Conservation (phyloP, 2,888 invertebrate species). For the Trichogramma evanescens region DNA sequence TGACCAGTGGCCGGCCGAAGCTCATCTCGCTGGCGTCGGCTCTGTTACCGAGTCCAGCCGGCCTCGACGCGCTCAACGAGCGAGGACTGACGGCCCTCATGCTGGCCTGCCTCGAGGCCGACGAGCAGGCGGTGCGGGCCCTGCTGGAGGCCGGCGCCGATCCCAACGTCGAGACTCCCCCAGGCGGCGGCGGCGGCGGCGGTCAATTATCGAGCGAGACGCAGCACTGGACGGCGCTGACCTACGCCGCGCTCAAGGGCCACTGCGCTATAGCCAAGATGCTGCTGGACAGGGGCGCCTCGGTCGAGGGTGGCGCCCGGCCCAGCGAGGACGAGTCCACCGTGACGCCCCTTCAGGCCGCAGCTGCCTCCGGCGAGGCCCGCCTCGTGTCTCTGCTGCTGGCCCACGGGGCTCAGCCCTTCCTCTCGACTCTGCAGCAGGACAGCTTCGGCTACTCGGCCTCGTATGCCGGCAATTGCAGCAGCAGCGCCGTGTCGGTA, state of each 20-base stretch:
- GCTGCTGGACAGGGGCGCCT: conserved; percentile 71
- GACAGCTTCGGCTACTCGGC: conserved; percentile 81
- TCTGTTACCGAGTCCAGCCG: conserved; percentile 65
- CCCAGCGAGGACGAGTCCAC: conserved; percentile 79
- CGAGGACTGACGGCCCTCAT: conserved; percentile 76
- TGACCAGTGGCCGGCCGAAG: conserved; percentile 73
- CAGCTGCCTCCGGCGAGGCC: conserved; percentile 72
- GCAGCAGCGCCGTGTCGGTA: conserved; percentile 78
- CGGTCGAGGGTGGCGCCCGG: conserved; percentile 79
- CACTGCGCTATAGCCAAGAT: conserved; percentile 53
- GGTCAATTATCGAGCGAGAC: too few species aligned
- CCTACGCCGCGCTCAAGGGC: conserved; percentile 68
- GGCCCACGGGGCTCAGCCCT: conserved; percentile 81
- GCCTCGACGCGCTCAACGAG: conserved; percentile 70
- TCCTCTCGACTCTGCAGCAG: conserved; percentile 74
- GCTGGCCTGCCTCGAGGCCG: conserved; percentile 73
- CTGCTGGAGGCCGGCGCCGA: conserved; percentile 76
- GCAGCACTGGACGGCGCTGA: conserved; percentile 82
- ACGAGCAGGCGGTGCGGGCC: conserved; percentile 66
- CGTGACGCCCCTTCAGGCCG: conserved; percentile 80
- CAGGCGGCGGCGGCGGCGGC: too few species aligned
- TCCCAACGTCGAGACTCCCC: conserved; percentile 73
- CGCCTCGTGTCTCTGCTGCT: conserved; percentile 75
- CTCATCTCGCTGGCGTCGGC: conserved; percentile 71
- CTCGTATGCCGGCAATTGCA: conserved; percentile 79